These are phyloP conservation scores for Acromyrmex echinatior DNA, from an alignment of 1,140 invertebrate species.

Conservation along the genomic window DNA sequence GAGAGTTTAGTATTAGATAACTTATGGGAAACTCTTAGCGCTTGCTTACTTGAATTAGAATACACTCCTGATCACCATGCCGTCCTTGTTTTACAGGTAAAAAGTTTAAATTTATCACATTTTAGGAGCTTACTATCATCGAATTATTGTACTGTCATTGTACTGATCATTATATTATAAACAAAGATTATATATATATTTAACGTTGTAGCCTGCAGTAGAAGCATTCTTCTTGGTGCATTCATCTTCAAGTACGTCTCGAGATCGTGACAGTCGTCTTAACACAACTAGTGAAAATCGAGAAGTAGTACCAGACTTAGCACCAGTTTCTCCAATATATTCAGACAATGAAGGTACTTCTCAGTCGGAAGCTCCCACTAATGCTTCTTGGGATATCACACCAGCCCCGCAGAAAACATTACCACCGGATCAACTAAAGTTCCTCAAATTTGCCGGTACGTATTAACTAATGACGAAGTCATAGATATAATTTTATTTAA, in stretches of 20 bases:
- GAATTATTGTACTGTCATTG: background rate
- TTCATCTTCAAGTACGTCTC: constrained; percentile 88
- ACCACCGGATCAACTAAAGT: constrained; percentile 90
- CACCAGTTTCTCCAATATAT: constrained; percentile 84
- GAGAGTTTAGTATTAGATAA: constrained; percentile 91
- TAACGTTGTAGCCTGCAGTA: constrained; percentile 92
- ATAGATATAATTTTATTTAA: background rate
- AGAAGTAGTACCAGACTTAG: constrained; percentile 81
- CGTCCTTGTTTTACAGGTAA: constrained; percentile 94
- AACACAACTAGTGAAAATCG: constrained; percentile 79
- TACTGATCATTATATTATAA: background rate
- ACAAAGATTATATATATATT: background rate
- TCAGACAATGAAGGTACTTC: constrained; percentile 80
- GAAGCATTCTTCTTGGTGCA: constrained; percentile 97
- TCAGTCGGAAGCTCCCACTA: constrained; percentile 74
- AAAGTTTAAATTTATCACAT: background rate
- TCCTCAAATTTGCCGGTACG: constrained; percentile 93
- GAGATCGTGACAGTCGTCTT: constrained; percentile 78
- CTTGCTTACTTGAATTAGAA: constrained; percentile 93
- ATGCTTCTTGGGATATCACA: constrained; percentile 81
- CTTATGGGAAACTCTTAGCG: constrained; percentile 94
- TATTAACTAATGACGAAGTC: background rate
- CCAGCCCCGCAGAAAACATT: constrained; percentile 80
- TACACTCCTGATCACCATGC: constrained; percentile 97
- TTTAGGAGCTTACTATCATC: background rate